A percentile compares a stretch with the other conserved stretches of the same genome.
Evolutionary conservation across 2,888 invertebrate species (phyloP).

Genomic region (Sinelater perroti): DNA sequence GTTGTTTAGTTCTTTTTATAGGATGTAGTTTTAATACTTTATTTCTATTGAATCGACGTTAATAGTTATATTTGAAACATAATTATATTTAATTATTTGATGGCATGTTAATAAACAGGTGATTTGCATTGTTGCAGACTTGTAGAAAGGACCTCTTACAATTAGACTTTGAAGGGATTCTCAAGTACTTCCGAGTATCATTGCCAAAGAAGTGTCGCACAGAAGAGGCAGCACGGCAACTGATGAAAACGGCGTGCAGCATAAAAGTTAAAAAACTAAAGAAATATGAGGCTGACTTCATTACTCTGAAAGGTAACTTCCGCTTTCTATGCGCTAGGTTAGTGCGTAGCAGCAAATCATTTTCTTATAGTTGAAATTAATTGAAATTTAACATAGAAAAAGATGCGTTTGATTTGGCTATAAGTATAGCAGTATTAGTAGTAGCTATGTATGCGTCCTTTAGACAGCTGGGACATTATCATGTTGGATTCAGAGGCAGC

Average conservation of each 20-base stretch:
- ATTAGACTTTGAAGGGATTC: slow-evolving; percentile 95
- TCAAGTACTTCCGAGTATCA: slow-evolving; percentile 97
- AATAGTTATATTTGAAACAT: background rate
- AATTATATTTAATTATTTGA: background rate
- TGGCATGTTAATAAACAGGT: no score
- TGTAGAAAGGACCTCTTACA: slow-evolving; percentile 90
- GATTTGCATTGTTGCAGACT: slow-evolving; percentile 62
- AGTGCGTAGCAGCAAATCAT: no score
- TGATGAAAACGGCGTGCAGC: slow-evolving; percentile 90
- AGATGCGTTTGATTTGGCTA: slow-evolving; percentile 21
- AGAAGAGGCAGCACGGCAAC: slow-evolving; percentile 86
- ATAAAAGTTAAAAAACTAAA: slow-evolving; percentile 92
- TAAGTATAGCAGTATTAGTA: slow-evolving; percentile 29
- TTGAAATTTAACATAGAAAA: background rate
- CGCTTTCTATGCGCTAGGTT: no score
- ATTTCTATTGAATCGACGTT: background rate
- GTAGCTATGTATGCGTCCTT: slow-evolving; percentile 37
- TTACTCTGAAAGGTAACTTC: slow-evolving; percentile 74
- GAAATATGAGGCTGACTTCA: slow-evolving; percentile 94
- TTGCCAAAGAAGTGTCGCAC: slow-evolving; percentile 96
- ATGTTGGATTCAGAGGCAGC: slow-evolving; percentile 66
- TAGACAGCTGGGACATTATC: slow-evolving; percentile 62
- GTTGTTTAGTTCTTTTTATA: no score
- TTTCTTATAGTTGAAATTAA: background rate
- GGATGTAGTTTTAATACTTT: no score